These are phyloP conservation scores for Mimas tiliae DNA, from an alignment of 2,888 invertebrate genomes.

Conservation along the genomic window DNA sequence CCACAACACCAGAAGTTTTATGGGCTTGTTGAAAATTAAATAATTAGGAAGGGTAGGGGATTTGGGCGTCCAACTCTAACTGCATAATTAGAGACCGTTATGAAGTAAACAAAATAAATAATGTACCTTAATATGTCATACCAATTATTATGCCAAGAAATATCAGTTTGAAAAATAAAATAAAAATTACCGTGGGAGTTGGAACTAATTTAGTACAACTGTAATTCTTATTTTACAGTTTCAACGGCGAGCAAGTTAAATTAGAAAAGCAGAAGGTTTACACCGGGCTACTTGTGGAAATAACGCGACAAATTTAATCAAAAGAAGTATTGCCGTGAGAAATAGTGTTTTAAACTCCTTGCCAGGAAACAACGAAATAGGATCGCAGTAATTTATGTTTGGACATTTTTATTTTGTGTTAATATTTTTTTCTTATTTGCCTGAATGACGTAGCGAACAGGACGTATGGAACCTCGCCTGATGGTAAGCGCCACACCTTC, in stretches of 20 bases:
- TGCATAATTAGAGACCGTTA: too few relatives aligned
- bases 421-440: too few relatives aligned
- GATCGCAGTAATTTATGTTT: not conserved
- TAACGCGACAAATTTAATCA: conserved; percentile 4
- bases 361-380: not conserved
- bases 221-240: not conserved
- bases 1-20: too few relatives aligned
- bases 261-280: not conserved
- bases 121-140: too few relatives aligned
- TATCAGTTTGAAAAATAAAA: not conserved
- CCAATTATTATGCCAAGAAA: not conserved
- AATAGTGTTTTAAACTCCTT: not conserved
- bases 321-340: conserved; percentile 3
- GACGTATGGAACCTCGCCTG: too few relatives aligned
- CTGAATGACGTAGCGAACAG: too few relatives aligned
- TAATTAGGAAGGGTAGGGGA: too few relatives aligned
- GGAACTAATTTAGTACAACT: conserved; percentile 2
- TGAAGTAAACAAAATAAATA: too few relatives aligned
- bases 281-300: too few relatives aligned
- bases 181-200: not conserved
- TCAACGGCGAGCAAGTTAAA: not conserved
- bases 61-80: too few relatives aligned
- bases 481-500: too few relatives aligned
- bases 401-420: not conserved
- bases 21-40: too few relatives aligned